A percentile compares a stretch with the other conserved stretches of the same genome.
These are phyloP conservation scores for Lamprotornis superbus DNA, from an alignment of 2,113 vertebrate species.

Conservation along the genomic window DNA sequence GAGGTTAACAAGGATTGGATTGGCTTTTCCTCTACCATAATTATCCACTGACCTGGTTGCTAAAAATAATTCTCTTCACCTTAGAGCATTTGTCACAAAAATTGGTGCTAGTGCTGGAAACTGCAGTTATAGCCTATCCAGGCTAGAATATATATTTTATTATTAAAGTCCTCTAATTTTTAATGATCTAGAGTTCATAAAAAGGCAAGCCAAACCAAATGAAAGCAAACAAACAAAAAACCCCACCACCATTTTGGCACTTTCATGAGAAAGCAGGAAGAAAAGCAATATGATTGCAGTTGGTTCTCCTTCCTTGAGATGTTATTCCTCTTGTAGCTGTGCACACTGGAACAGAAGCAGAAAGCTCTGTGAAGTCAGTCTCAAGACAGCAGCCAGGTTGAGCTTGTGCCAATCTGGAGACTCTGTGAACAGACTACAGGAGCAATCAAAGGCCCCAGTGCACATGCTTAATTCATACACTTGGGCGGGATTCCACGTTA, in stretches of 20 bases:
- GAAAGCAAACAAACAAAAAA: neutral
- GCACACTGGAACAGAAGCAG: neutral
- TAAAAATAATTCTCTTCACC: constrained; percentile 38
- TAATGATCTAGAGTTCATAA: neutral
- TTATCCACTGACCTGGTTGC: constrained; percentile 45
- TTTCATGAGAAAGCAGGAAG: neutral
- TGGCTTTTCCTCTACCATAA: neutral
- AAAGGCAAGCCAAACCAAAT: neutral
- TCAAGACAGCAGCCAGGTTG: neutral
- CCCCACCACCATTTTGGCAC: accelerated
- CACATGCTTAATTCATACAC: neutral
- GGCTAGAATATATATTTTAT: neutral
- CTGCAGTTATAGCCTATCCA: neutral
- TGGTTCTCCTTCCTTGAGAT: neutral
- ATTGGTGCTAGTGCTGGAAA: neutral
- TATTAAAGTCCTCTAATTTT: neutral
- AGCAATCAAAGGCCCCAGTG: neutral
- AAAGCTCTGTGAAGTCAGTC: neutral
- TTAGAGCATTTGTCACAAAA: constrained; percentile 55
- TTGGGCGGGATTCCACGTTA: neutral
- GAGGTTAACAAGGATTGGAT: neutral
- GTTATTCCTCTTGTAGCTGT: neutral
- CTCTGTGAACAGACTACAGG: neutral
- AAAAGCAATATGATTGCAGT: neutral
- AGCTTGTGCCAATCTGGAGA: neutral